A percentile compares a stretch with the other conserved stretches of the same genome.
Conservation (phyloP, 1,140 invertebrate species). For the Rhagoletis pomonella region DNA sequence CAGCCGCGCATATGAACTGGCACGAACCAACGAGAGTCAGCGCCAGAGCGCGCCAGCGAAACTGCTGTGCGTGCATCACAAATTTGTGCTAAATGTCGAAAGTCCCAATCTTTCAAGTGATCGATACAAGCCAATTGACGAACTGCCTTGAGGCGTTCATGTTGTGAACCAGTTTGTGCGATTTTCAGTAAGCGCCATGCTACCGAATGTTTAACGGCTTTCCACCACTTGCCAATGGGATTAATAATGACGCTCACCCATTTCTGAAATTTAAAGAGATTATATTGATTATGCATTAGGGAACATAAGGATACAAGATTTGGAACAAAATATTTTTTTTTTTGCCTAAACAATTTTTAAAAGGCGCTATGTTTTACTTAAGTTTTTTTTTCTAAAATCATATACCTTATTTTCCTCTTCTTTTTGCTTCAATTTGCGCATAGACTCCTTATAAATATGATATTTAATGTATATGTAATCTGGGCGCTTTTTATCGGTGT, state of each 20-base stretch:
- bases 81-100: constrained; percentile 79
- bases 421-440: constrained; percentile 69
- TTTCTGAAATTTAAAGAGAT: constrained; percentile 62
- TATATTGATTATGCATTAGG: too few relatives aligned
- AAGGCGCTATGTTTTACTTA: too few relatives aligned
- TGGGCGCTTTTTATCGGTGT: constrained; percentile 69
- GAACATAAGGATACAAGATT: too few relatives aligned
- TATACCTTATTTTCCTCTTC: constrained; percentile 68
- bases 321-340: not conserved
- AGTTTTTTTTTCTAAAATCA: not conserved
- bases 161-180: constrained; percentile 71
- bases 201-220: constrained; percentile 75
- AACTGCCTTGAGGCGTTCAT: constrained; percentile 74
- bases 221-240: constrained; percentile 74
- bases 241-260: constrained; percentile 73
- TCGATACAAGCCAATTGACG: constrained; percentile 73
- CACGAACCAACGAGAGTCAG: constrained; percentile 77
- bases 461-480: constrained; percentile 74
- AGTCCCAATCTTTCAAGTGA: constrained; percentile 78
- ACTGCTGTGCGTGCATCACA: constrained; percentile 80
- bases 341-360: too few relatives aligned
- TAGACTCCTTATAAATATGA: constrained; percentile 72
- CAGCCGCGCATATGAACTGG: constrained; percentile 67
- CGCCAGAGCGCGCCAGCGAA: constrained; percentile 77
- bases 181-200: constrained; percentile 75